phyloP scores from a whole-genome alignment of 2,888 invertebrate species.

The Mimachlamys varia region DNA sequence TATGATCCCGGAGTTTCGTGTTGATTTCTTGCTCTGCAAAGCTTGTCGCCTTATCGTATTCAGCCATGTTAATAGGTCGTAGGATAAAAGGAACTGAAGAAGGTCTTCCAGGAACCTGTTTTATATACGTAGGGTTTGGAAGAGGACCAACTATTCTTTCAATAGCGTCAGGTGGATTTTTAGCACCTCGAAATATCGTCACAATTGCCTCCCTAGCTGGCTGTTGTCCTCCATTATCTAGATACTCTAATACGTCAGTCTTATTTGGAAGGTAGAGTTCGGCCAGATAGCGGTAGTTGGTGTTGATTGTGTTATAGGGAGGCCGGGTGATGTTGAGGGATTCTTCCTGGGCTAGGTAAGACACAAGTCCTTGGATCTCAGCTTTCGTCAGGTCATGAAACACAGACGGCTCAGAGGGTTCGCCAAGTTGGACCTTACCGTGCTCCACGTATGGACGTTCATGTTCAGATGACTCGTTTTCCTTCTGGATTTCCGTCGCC shows the following conservation, averaged over 20 bases:
- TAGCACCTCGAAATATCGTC: slow-evolving; percentile 57
- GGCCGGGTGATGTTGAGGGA: slow-evolving; percentile 51
- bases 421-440: neutral
- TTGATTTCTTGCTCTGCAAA: slow-evolving; percentile 50
- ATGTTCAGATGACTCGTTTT: neutral
- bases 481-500: neutral
- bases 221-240: slow-evolving; percentile 53
- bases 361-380: slow-evolving; percentile 48
- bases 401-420: slow-evolving; percentile 48
- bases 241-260: slow-evolving; percentile 53
- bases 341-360: slow-evolving; percentile 51
- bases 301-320: slow-evolving; percentile 44
- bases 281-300: slow-evolving; percentile 57
- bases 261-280: slow-evolving; percentile 66
- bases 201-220: slow-evolving; percentile 64
- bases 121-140: slow-evolving; percentile 60
- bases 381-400: slow-evolving; percentile 50
- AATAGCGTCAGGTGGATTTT: slow-evolving; percentile 55
- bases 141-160: slow-evolving; percentile 67
- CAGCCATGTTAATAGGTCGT: slow-evolving; percentile 52
- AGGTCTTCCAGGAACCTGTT: slow-evolving; percentile 50
- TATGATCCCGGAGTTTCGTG: slow-evolving; percentile 46
- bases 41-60: slow-evolving; percentile 44
- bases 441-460: neutral
- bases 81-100: slow-evolving; percentile 52